These are phyloP conservation scores for Andrena bicolor DNA, from an alignment of 2,888 invertebrate genomes.

Conservation along the genomic window DNA sequence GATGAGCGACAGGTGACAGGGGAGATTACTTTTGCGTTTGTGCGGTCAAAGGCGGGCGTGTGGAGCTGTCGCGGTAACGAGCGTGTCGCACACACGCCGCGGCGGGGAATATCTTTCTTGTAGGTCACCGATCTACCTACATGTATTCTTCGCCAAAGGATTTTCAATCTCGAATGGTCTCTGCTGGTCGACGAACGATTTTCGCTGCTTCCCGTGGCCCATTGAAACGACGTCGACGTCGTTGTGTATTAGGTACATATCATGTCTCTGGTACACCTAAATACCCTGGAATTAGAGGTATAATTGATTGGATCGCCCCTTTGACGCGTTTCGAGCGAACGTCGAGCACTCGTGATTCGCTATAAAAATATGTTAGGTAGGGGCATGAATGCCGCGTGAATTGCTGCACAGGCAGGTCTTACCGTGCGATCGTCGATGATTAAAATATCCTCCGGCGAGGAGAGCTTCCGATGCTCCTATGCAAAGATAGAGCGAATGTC, in stretches of 20 bases:
- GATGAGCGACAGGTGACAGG: conserved; percentile 72
- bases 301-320: background rate
- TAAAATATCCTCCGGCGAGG: conserved; percentile 12
- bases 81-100: background rate
- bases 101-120: conserved; percentile 51
- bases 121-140: conserved; percentile 43
- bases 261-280: no score
- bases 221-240: conserved; percentile 5
- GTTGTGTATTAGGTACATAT: no score
- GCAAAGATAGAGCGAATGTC: background rate
- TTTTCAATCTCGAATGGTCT: conserved; percentile 56
- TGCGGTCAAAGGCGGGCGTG: conserved; percentile 28
- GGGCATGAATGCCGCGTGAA: background rate
- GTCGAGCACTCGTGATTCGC: background rate
- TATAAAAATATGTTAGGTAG: background rate
- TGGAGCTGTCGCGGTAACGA: background rate
- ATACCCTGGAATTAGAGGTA: background rate
- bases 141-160: conserved; percentile 33
- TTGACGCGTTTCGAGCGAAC: background rate
- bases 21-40: conserved; percentile 72
- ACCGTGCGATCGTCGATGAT: background rate
- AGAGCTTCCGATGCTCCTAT: background rate
- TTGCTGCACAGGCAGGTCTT: background rate
- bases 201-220: conserved; percentile 36
- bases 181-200: conserved; percentile 43